Base-by-base conservation (phyloP, 2,888 invertebrate species). In the Noctua janthina region DNA sequence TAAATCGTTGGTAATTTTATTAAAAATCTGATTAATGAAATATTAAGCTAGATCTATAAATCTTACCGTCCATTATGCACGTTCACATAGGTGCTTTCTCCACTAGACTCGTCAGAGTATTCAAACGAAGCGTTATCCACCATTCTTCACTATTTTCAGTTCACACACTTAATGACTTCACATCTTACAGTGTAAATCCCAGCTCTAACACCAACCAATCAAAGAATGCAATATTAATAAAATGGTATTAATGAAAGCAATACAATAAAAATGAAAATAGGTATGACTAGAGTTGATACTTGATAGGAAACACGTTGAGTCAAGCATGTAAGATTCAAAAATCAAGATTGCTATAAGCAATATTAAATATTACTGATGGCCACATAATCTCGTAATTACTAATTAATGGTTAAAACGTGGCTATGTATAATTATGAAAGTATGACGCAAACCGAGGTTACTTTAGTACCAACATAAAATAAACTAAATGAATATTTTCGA, bases 41-140 rank as follows among this genome's bases (percentile, higher is more conserved):
- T 51, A n/a, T 39, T 39, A 23, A 39, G n/a, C 56, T 59, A 81
- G 71, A 75, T 85, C 66, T 67, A 77, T 62, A 43, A 43, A 64
- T 90, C 96, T 95, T 92, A 96, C 96, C 95, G 92, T 80, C 92
- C 89, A 86, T 90, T 90, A n/a, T 83, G 82, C 51, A 87, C 88
- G 81, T 88, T 87, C 39, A 77, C 76, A 54, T 89, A 81, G 67
- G 76, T 90, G 81, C 93, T 94, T 73, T 95, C 95, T 10, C 92
- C 93, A 74, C 96, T 96, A 29, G 96, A 97, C 83, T 95, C 96
- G 77, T 96, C 96, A 6, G 96, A 96, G 86, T 94, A 95, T 86
- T 97, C 96, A 80, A 95, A 96, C 10, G 96, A 96, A 3, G 94
- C 96, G 92, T 96, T 97, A 91, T 96, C 96, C 89, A 96, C 96